Evolutionary conservation across 2,113 vertebrate species (phyloP).

Genomic region (Percina caprodes): DNA sequence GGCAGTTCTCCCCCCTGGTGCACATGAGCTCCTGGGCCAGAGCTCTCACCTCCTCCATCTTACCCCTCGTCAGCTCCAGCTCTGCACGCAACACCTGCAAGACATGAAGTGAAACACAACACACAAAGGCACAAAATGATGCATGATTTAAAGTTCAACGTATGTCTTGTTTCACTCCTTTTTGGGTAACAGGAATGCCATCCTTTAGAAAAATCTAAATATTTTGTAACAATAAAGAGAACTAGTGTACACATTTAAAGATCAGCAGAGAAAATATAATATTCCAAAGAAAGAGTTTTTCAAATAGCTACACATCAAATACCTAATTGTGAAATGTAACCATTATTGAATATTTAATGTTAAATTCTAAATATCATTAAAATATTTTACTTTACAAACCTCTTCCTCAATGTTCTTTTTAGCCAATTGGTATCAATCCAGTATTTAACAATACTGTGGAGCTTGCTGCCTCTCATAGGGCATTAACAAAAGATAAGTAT

Average conservation of each 20-base stretch:
- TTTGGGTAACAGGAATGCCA: neutral
- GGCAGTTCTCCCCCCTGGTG: conserved; percentile 92
- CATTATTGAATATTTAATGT: too few relatives aligned
- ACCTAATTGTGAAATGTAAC: too few relatives aligned
- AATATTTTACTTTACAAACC: neutral
- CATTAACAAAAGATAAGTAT: neutral
- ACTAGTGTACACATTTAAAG: neutral
- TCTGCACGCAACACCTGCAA: conserved; percentile 91
- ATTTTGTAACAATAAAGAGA: too few relatives aligned
- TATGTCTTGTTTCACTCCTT: neutral
- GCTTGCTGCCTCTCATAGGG: neutral
- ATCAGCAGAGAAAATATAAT: neutral
- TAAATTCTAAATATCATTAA: neutral
- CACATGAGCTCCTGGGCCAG: conserved; percentile 92
- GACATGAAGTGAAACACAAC: neutral
- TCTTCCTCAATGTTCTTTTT: neutral
- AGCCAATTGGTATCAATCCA: neutral
- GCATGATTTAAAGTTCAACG: neutral
- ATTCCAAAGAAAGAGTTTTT: neutral
- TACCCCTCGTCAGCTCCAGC: conserved; percentile 90
- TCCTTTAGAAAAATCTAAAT: neutral
- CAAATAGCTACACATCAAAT: too few relatives aligned
- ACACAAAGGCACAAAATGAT: neutral
- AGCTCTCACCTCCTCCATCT: conserved; percentile 89
- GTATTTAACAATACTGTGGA: neutral